These are phyloP conservation scores for Ichneumoninae sp. DNA, from an alignment of 2,888 invertebrate species.

Conservation along the genomic window DNA sequence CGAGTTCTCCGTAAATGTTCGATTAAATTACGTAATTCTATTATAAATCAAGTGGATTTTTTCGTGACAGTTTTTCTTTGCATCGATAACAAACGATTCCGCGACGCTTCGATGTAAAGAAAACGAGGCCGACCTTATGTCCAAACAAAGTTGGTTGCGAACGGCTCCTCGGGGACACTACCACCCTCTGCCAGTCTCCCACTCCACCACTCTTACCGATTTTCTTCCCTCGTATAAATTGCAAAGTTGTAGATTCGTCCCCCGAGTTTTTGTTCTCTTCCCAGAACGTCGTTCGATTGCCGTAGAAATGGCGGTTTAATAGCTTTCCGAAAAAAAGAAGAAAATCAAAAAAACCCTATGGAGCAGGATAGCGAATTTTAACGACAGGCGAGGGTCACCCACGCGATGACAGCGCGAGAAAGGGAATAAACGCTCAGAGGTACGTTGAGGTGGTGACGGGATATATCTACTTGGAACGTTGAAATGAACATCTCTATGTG, in stretches of 20 bases:
- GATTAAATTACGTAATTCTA: background rate
- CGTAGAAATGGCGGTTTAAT: conserved; percentile 41
- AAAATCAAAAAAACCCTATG: background rate
- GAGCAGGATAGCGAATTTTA: conserved; percentile 36
- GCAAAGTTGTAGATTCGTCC: conserved; percentile 15
- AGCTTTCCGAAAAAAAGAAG: conserved; percentile 42
- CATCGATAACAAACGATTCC: background rate
- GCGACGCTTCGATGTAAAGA: background rate
- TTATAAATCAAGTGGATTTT: too few species aligned
- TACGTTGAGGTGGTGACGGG: background rate
- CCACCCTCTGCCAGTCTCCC: too few species aligned
- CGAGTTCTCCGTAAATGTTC: background rate
- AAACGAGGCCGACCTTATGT: background rate
- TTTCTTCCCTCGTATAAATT: conserved; percentile 35
- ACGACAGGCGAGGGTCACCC: conserved; percentile 38
- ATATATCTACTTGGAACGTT: conserved; percentile 35
- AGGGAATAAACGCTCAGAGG: conserved; percentile 40
- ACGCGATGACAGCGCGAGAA: conserved; percentile 47
- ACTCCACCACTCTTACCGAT: conserved; percentile 24
- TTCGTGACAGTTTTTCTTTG: too few species aligned
- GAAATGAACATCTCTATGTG: conserved; percentile 42
- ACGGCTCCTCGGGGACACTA: conserved; percentile 45
- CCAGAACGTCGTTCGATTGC: conserved; percentile 37
- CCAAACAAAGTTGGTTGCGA: conserved; percentile 25
- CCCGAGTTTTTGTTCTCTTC: conserved; percentile 24